phyloP scores from a whole-genome alignment of 2,113 vertebrate genomes.

The Phalacrocorax pelagicus region DNA sequence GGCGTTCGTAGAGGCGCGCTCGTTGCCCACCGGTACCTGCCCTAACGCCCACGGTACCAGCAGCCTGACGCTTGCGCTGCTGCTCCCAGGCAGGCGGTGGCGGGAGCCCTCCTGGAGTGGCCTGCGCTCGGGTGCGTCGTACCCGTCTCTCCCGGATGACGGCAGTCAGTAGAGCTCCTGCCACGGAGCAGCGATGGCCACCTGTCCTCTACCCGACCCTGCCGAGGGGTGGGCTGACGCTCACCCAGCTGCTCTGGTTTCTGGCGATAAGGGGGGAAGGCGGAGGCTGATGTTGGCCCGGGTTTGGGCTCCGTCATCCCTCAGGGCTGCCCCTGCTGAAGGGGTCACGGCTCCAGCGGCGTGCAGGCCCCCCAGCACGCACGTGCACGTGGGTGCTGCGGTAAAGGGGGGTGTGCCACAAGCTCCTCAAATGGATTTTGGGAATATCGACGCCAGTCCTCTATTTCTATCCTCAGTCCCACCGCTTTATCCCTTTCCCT shows the following conservation, averaged over 20 bases:
- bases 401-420: too few species aligned
- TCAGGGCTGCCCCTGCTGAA: background rate
- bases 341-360: background rate
- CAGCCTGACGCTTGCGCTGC: background rate
- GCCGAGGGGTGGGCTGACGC: background rate
- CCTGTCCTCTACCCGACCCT: background rate
- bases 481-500: background rate
- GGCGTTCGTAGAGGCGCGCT: fast-evolving
- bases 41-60: fast-evolving
- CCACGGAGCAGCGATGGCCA: background rate
- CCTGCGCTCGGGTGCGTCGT: fast-evolving
- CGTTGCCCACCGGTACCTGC: background rate
- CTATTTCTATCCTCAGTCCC: background rate
- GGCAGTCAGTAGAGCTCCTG: background rate
- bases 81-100: background rate
- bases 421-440: background rate
- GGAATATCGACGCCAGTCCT: background rate
- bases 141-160: background rate
- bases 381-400: background rate
- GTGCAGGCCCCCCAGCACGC: background rate
- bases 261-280: background rate
- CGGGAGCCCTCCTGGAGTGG: background rate
- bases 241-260: background rate
- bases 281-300: background rate
- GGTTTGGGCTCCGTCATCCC: background rate